Conservation (phyloP, 2,113 vertebrate species). For the Oenanthe oenanthe region DNA sequence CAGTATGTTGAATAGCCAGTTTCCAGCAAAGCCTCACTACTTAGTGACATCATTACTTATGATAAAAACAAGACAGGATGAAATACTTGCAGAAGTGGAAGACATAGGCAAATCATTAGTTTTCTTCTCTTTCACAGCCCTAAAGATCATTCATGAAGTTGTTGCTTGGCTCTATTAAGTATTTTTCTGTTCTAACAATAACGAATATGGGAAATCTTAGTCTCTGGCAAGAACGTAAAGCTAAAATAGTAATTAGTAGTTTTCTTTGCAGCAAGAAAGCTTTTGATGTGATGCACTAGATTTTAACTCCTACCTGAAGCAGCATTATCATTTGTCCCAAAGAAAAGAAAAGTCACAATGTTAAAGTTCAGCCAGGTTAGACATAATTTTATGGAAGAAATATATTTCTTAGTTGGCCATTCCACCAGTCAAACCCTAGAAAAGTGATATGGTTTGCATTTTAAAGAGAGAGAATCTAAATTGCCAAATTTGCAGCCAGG, state of each 20-base stretch:
- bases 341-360: not conserved
- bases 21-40: not conserved
- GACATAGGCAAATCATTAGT: not conserved
- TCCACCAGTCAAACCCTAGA: not conserved
- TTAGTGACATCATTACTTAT: not conserved
- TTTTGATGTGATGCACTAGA: not conserved
- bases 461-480: not conserved
- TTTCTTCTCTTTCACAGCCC: not conserved
- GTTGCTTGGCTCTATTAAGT: not conserved
- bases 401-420: not conserved
- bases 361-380: not conserved
- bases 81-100: not conserved
- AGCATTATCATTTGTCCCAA: not conserved
- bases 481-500: not conserved
- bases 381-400: not conserved
- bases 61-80: not conserved
- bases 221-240: not conserved
- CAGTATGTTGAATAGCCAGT: not conserved
- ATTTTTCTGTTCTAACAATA: not conserved
- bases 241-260: not conserved
- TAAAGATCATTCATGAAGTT: not conserved
- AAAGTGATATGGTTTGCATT: not conserved
- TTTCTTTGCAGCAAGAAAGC: not conserved
- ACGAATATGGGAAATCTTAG: not conserved
- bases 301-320: not conserved